Evolutionary conservation across 2,113 vertebrate species (phyloP), one percentile per base, ranked within the genome.

Genomic region (Alexandromys fortis): DNA sequence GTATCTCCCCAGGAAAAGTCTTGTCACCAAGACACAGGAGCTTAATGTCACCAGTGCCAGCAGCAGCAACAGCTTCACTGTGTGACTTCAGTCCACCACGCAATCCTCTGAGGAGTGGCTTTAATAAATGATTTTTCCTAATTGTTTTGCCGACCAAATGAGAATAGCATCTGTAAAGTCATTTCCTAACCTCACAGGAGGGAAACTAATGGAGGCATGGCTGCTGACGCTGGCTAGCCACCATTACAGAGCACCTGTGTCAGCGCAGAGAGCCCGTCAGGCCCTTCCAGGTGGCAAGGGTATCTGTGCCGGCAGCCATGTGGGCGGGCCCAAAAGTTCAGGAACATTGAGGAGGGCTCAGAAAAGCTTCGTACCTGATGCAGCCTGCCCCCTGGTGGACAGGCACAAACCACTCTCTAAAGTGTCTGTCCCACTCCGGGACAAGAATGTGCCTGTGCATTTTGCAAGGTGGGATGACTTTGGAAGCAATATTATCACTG

Each of bases 361-460:
- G 52, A 1, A 92, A 47, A 24, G 86, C 35, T 38, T 61, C 92
- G 91, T 5, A 17, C 68, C 33, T 72, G 26, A 30, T 7, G 8
- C 79, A 67, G 83, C 47, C 92, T 94, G 96, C 96, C 94, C 96
- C 89, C 97, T 97, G 28, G 92, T 92, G 96, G 96, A 93, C 12
- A 17, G 11, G 13, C 22, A 49, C 33, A 47, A 77, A 52, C 1
- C 72, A 10, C 35, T 38, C 65, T 17, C 21, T 26, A 47, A 17
- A 3, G 73, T 7, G 24, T 63, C 24, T 82, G 3, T 0, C 38
- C 49, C 14, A 22, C 13, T 12, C 79, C n/a, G n/a, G 5, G 22
- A 47, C 63, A 61, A 2, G 4, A 24, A 78, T 49, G 49, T 67
- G 45, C 35, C 61, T 19, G 0, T 65, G 45, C 38, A 26, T 72